These are phyloP conservation scores for Corynorhinus townsendii DNA, from an alignment of 2,113 vertebrate genomes.

Conservation along the genomic window DNA sequence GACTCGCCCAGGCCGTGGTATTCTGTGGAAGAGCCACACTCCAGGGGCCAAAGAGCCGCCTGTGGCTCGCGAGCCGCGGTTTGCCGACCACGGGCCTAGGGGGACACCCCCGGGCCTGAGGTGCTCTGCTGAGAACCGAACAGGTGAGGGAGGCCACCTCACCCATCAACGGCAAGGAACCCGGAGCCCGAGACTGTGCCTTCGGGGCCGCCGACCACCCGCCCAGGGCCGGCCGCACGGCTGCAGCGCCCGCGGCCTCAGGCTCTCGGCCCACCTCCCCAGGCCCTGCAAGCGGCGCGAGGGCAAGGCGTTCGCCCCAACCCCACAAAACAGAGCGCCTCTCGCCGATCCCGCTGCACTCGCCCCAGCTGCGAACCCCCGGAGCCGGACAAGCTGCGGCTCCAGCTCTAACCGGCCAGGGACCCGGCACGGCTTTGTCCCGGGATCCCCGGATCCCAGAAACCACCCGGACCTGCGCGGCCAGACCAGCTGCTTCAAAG, in stretches of 20 bases:
- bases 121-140: not conserved
- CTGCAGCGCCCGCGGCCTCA: accelerated
- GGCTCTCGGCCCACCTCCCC: not conserved
- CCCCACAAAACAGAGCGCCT: not conserved
- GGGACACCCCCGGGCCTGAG: not conserved
- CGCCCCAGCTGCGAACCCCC: too few relatives aligned
- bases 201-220: accelerated
- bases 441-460: not conserved
- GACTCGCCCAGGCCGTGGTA: too few relatives aligned
- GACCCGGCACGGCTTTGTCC: not conserved
- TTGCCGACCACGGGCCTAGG: too few relatives aligned
- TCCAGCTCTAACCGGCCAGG: not conserved
- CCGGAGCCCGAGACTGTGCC: not conserved
- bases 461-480: not conserved
- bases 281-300: not conserved
- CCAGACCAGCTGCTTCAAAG: not conserved
- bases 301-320: not conserved
- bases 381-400: too few relatives aligned
- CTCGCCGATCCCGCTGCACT: not conserved
- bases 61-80: too few relatives aligned
- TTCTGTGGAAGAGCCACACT: too few relatives aligned
- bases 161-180: accelerated
- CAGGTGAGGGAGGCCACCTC: accelerated
- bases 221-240: not conserved
- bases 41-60: too few relatives aligned